Evolutionary conservation across 1,140 invertebrate genomes (phyloP).

Genomic region (Nasonia longicornis): DNA sequence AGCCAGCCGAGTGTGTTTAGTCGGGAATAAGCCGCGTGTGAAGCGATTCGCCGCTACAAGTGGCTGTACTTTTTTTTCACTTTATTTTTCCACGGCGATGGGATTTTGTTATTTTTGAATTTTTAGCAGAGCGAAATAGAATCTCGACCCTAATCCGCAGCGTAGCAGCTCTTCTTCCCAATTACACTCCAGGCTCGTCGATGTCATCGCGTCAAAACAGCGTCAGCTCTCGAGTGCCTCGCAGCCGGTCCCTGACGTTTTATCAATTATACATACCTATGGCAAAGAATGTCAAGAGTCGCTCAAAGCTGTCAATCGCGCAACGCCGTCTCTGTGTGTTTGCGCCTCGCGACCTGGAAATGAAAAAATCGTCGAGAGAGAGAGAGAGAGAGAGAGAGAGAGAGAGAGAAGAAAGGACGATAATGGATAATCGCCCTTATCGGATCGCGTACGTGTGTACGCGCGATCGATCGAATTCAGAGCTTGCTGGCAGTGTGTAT

Average conservation of each 20-base stretch:
- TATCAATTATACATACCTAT: constrained; percentile 30
- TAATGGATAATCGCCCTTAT: background rate
- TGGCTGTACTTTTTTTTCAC: background rate
- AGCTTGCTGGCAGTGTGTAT: too few relatives aligned
- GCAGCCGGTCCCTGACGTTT: constrained; percentile 28
- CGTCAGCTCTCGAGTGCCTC: constrained; percentile 10
- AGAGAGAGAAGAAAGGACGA: background rate
- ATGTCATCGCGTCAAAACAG: constrained; percentile 8
- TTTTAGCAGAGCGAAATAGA: background rate
- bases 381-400: background rate
- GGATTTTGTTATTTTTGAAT: too few relatives aligned
- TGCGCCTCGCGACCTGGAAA: constrained; percentile 12
- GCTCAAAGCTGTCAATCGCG: constrained; percentile 10
- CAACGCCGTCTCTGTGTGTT: background rate
- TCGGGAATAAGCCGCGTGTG: constrained; percentile 35
- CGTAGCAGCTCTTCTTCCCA: background rate
- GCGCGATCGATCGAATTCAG: background rate
- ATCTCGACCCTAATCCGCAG: background rate
- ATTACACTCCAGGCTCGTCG: background rate
- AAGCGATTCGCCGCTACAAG: constrained; percentile 32
- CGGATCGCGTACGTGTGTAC: too few relatives aligned
- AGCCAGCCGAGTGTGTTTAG: constrained; percentile 1
- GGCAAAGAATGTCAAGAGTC: constrained; percentile 28
- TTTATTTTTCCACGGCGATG: background rate
- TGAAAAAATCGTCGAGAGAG: background rate